These are phyloP conservation scores for Hirudinaria manillensis DNA, from an alignment of 2,888 invertebrate species.

Conservation along the genomic window DNA sequence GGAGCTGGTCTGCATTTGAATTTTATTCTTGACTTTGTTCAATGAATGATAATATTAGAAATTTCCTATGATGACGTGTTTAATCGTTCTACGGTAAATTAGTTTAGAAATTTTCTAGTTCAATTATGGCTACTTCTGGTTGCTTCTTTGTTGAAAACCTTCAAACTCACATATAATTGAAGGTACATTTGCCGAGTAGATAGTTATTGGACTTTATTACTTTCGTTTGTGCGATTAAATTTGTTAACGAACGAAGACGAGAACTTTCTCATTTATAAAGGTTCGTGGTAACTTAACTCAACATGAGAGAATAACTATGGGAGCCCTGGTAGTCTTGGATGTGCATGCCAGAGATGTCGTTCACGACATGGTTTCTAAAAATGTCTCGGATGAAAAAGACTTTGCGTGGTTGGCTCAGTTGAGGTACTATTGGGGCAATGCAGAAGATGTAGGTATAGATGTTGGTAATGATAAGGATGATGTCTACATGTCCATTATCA, in stretches of 20 bases:
- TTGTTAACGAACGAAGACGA: too few relatives aligned
- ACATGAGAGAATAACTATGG: constrained; percentile 81
- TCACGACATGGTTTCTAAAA: constrained; percentile 57
- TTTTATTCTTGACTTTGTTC: not conserved
- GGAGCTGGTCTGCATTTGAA: constrained; percentile 39
- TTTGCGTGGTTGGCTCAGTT: constrained; percentile 86
- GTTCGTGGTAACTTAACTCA: constrained; percentile 70
- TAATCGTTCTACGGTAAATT: too few relatives aligned
- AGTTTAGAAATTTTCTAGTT: not conserved
- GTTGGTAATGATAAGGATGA: not conserved
- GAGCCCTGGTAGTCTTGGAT: constrained; percentile 83
- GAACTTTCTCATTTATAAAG: too few relatives aligned
- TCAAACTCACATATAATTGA: too few relatives aligned
- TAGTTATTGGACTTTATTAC: too few relatives aligned
- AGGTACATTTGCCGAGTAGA: too few relatives aligned
- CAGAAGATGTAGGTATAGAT: constrained; percentile 49
- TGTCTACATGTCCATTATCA: constrained; percentile 71
- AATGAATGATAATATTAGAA: not conserved
- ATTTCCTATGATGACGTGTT: not conserved
- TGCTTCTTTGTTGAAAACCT: too few relatives aligned
- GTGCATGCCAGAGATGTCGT: constrained; percentile 87
- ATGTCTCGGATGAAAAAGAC: constrained; percentile 68
- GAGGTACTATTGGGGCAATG: constrained; percentile 67
- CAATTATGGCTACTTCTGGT: not conserved
- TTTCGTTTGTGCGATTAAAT: too few relatives aligned